phyloP scores from a whole-genome alignment of 2,113 vertebrate genomes.

The Herpetotheres cachinnans region DNA sequence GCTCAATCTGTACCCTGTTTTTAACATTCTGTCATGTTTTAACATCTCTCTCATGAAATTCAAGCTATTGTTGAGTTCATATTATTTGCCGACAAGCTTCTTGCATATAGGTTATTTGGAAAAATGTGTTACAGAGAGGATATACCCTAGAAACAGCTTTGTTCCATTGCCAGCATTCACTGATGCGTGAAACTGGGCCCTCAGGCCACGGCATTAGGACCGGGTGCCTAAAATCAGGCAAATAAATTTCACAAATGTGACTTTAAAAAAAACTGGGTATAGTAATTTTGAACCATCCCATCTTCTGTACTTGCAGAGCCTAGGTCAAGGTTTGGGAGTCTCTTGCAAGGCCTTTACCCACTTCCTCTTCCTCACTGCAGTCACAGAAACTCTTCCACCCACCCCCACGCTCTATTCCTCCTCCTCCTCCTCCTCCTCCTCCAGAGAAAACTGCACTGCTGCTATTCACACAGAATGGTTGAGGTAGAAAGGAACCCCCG shows the following conservation, averaged over 20 bases:
- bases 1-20: background rate
- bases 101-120: background rate
- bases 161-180: background rate
- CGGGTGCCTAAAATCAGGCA: background rate
- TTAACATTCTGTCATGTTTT: background rate
- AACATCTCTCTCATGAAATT: background rate
- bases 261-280: background rate
- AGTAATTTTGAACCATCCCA: background rate
- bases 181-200: background rate
- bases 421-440: background rate
- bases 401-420: background rate
- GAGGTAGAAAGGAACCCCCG: background rate
- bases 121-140: background rate
- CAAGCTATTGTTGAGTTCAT: background rate
- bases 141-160: background rate
- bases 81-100: constrained; percentile 16
- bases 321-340: background rate
- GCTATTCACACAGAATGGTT: rapidly evolving
- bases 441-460: background rate
- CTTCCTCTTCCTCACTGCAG: background rate
- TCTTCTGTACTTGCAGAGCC: background rate
- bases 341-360: background rate
- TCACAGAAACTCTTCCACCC: background rate
- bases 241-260: background rate
- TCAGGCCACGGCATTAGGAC: background rate